Conservation (phyloP, 2,888 invertebrate genomes). For the Papilio demoleus region DNA sequence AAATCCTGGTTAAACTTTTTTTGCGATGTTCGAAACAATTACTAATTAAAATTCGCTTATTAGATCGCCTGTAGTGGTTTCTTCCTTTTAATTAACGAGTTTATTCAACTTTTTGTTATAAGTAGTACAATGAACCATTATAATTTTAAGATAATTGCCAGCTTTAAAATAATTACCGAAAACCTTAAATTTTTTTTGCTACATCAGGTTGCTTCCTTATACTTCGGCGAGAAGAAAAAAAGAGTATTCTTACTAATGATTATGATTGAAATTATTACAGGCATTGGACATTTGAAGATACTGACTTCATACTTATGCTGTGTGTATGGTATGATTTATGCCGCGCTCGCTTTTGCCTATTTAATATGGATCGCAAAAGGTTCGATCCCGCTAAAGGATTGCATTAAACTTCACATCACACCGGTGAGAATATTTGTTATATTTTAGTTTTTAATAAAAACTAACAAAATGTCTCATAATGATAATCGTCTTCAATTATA, state of each 20-base stretch:
- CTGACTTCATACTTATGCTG: conserved; percentile 84
- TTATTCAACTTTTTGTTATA: conserved; percentile 23
- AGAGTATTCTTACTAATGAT: neutral
- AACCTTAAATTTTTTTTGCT: neutral
- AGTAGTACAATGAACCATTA: conserved; percentile 13
- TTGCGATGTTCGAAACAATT: conserved; percentile 25
- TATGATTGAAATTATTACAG: conserved; percentile 63
- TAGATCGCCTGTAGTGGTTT: conserved; percentile 5
- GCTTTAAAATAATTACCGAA: neutral
- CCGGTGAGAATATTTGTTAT: conserved; percentile 64
- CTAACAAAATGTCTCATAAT: neutral
- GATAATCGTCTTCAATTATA: no score
- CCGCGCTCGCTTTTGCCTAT: conserved; percentile 84
- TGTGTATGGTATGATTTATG: conserved; percentile 85
- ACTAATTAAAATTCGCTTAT: conserved; percentile 24
- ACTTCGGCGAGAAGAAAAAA: neutral
- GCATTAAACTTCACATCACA: conserved; percentile 82
- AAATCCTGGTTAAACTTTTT: conserved; percentile 23
- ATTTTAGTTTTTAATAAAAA: neutral
- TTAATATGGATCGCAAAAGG: conserved; percentile 86
- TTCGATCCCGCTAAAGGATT: conserved; percentile 85
- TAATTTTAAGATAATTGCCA: neutral
- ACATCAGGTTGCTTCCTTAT: neutral
- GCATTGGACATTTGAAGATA: conserved; percentile 86
- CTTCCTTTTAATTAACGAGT: conserved; percentile 10